A percentile compares a stretch with the other conserved stretches of the same genome.
phyloP scores from a whole-genome alignment of 2,888 invertebrate species.

The Hyposoter didymator region DNA sequence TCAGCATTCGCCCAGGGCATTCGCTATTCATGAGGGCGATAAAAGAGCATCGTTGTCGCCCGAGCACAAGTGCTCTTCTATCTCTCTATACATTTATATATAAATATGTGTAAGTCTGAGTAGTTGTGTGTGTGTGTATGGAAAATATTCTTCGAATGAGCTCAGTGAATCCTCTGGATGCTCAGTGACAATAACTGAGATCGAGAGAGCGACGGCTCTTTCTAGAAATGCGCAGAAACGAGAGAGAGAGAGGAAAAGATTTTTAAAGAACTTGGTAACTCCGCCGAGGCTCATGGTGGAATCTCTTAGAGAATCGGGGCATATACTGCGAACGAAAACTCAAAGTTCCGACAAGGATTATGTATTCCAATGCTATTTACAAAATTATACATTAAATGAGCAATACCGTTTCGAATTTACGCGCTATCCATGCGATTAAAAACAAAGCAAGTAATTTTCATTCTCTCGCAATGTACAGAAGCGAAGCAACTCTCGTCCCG shows the following conservation, averaged over 20 bases:
- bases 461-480: conserved; percentile 22
- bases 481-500: background rate
- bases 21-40: conserved; percentile 70
- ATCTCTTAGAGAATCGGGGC: conserved; percentile 44
- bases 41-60: conserved; percentile 73
- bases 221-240: conserved; percentile 13
- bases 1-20: conserved; percentile 59
- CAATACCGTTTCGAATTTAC: conserved; percentile 16
- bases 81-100: conserved; percentile 27
- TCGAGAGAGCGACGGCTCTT: conserved; percentile 42
- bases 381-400: conserved; percentile 15
- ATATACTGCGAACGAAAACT: conserved; percentile 47
- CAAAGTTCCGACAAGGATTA: conserved; percentile 16
- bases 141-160: conserved; percentile 37
- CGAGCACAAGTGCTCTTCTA: conserved; percentile 59
- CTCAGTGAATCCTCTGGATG: conserved; percentile 39
- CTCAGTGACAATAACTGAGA: conserved; percentile 52
- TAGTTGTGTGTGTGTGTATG: background rate
- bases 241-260: conserved; percentile 32
- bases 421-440: conserved; percentile 27
- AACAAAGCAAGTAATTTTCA: conserved; percentile 51
- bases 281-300: conserved; percentile 44
- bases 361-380: background rate
- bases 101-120: background rate
- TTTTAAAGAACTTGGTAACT: conserved; percentile 49